phyloP scores from a whole-genome alignment of 1,140 invertebrate genomes.

The Diploscapter pachys region DNA sequence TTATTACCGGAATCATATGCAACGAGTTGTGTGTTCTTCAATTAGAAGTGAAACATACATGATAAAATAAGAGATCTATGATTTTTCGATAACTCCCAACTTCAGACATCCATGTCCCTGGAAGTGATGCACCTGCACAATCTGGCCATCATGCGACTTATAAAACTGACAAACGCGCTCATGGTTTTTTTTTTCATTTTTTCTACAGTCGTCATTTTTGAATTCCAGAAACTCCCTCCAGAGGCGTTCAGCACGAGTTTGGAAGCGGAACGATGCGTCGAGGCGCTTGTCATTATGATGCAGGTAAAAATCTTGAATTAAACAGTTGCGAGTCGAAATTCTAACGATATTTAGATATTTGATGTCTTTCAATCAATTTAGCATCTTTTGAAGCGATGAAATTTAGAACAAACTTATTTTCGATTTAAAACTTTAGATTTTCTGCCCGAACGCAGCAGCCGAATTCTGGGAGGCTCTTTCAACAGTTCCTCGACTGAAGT shows the following conservation, averaged over 20 bases:
- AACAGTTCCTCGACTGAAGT: neutral
- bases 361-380: constrained; percentile 19
- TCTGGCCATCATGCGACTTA: constrained; percentile 44
- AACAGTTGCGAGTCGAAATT: constrained; percentile 37
- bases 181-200: constrained; percentile 25
- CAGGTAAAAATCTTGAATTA: constrained; percentile 43
- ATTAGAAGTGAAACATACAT: constrained; percentile 14
- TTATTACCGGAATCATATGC: no score
- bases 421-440: neutral
- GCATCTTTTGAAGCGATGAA: neutral
- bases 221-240: constrained; percentile 49
- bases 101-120: constrained; percentile 36
- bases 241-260: constrained; percentile 31
- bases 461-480: neutral
- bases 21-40: constrained; percentile 25
- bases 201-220: neutral
- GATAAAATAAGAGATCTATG: neutral
- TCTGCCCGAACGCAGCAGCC: neutral
- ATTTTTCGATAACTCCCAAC: no score
- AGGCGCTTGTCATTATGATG: constrained; percentile 51
- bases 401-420: no score
- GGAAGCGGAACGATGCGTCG: constrained; percentile 49
- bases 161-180: constrained; percentile 49
- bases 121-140: constrained; percentile 53
- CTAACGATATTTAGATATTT: constrained; percentile 41